Evolutionary conservation across 1,140 invertebrate species (phyloP), one percentile per base, ranked within the genome.

Genomic region (Cotesia glomerata): DNA sequence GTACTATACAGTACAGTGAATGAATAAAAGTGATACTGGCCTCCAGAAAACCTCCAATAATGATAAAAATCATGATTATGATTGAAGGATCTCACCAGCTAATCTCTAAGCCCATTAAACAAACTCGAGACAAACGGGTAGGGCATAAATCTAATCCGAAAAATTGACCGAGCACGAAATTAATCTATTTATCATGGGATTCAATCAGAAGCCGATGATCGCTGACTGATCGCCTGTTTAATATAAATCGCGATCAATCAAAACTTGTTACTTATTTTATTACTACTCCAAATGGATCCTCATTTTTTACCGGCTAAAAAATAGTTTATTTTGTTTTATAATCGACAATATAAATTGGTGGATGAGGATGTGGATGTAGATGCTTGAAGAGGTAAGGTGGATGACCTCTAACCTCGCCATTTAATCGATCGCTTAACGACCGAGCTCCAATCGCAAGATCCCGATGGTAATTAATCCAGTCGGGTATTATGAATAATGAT

Each of bases 401-500:
- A 49, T 78, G 78, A 82, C 79, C 79, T 79, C 71, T 73, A 63
- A 61, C 69, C 71, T 77, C 74, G 58, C 75, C 73, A 69, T 80
- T 82, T 81, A 82, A 82, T 82, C 80, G 79, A 82, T 81, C 76
- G 79, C 72, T 80, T 80, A 82, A 82, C 66, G 78, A 79, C 76
- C 77, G 72, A 59, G 39, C 56, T 72, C 26, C 76, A 79, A 81
- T 80, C 78, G 74, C 74, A 52, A 65, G 74, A 79, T 81, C 79
- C 69, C 72, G 61, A 72, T 70, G 75, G 69, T 82, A 80, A 82
- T 82, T 81, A 82, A 81, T 82, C 65, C 61, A 78, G 73, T 76
- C 76, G 76, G 74, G 73, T 34, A 74, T 62, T 58, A 64, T 80
- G 79, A 81, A 80, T 79, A 81, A 81, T 81, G 79, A 80, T 80